phyloP scores from a whole-genome alignment of 2,113 vertebrate genomes.

The Chloroceryle aenea region DNA sequence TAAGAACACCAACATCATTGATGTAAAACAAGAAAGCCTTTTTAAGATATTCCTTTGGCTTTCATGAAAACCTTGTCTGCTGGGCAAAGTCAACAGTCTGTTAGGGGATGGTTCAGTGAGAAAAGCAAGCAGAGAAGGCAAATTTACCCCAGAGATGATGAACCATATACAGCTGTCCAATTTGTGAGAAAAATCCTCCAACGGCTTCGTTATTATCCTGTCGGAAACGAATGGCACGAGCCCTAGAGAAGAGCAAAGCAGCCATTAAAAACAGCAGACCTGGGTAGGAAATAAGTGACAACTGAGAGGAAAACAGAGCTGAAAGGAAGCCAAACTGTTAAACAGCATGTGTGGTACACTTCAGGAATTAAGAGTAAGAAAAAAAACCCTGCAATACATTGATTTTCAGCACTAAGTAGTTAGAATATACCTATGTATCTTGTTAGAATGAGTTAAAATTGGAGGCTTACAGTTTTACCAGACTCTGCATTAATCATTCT shows the following conservation, averaged over 20 bases:
- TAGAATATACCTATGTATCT: neutral
- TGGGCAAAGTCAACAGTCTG: neutral
- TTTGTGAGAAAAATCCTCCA: constrained; percentile 98
- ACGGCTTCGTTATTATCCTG: constrained; percentile 91
- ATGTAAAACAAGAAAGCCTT: neutral
- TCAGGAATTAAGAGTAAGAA: neutral
- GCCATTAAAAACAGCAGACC: neutral
- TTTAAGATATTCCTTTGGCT: neutral
- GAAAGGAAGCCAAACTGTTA: neutral
- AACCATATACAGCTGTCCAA: constrained; percentile 94
- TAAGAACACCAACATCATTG: neutral
- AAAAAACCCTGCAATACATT: neutral
- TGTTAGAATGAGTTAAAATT: neutral
- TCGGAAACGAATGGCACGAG: constrained; percentile 92
- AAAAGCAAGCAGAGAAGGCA: neutral
- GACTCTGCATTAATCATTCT: neutral
- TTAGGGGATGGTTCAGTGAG: neutral
- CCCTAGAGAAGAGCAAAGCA: constrained; percentile 76
- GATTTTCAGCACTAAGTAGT: neutral
- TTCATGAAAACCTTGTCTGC: neutral
- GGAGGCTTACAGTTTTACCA: neutral
- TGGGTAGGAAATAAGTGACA: neutral
- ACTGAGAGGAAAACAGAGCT: neutral
- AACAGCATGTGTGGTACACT: neutral
- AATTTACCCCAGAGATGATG: constrained; percentile 95